Percentiles rank a stretch among this genome's conserved stretches.
Evolutionary conservation across 2,113 vertebrate genomes (phyloP).

Genomic region (Peromyscus leucopus): DNA sequence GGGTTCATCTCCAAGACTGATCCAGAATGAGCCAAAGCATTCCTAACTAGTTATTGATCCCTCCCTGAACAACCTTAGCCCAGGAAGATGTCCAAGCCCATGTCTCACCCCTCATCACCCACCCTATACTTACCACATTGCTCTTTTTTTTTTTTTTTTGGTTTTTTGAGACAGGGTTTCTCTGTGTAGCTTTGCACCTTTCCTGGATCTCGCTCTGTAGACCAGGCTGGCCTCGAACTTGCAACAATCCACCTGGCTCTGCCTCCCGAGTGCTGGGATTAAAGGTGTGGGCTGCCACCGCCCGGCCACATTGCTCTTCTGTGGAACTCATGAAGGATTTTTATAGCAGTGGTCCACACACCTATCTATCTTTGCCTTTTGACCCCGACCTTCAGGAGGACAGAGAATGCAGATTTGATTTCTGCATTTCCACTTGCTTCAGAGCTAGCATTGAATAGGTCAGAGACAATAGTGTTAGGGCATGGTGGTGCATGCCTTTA

Average conservation of each 20-base stretch:
- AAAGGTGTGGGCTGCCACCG: too few relatives aligned
- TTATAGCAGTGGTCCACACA: accelerated
- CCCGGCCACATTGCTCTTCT: background rate
- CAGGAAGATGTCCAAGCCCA: background rate
- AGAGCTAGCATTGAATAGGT: background rate
- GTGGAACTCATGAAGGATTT: background rate
- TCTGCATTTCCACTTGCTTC: background rate
- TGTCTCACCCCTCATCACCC: background rate
- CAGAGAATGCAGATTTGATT: background rate
- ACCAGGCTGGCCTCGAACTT: too few relatives aligned
- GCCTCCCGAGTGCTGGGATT: too few relatives aligned
- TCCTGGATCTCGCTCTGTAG: too few relatives aligned
- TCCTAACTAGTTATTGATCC: background rate
- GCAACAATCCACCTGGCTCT: too few relatives aligned
- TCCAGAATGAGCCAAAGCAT: background rate
- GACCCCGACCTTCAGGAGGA: background rate
- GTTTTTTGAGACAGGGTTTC: too few relatives aligned
- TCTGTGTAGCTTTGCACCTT: too few relatives aligned
- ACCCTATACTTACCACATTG: background rate
- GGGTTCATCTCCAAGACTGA: background rate
- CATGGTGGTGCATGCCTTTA: too few relatives aligned
- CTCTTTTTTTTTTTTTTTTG: too few relatives aligned
- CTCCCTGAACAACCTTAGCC: background rate
- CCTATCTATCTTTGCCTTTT: background rate
- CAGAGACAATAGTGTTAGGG: background rate